Base-by-base conservation (phyloP, 37 sponge, comb jelly and placozoan genomes). In the Halisarca cf. caerulea region DNA sequence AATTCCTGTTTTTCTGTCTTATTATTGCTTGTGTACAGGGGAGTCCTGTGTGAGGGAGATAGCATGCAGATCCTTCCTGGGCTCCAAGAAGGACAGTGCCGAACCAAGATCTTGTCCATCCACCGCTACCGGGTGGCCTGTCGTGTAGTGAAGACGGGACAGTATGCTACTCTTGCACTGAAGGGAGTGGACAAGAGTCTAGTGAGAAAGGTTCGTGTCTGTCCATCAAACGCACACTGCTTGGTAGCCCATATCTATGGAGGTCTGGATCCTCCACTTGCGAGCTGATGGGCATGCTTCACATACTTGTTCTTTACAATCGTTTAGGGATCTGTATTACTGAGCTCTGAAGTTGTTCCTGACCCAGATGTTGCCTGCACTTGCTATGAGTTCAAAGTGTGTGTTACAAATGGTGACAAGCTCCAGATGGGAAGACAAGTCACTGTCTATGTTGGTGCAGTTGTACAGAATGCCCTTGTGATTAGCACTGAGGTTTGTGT, bases 81-180 rank as follows among this genome's bases (percentile, higher is more conserved):
- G 25, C 62, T 66, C 54, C 24, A 30, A 17, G 88, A 85, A 43
- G 91, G 88, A 11, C 58, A n/a, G 40, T 94, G 89, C 74, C 24
- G 78, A 30, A 91, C 96, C 35, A 82, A 35, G 32, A 82, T 99
- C 0, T 62, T 83, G 11, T 88, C 95, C 0, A 90, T 99, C 34
- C 98, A 96, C 21, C 73, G 94, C 15, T 80, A 95, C 83, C 75
- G 99, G 57, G 45, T 89, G 21, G 94, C 97, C 4, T 92, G 99
- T 59, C 58, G 92, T 20, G 61, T 94, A 61, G 92, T 91, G 23
- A 91, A 90, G 51, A 93, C 95, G 78, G 97, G 99, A 5, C 97
- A 99, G 84, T 86, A 86, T n/a, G 97, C 90, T 53, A 91, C 93
- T 40, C 80, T 99, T 42, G 96, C 95, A 0, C 71, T 96, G 64